These are phyloP conservation scores for Zygothrica quintamaculata DNA, from an alignment of 2,888 invertebrate species.

Conservation along the genomic window DNA sequence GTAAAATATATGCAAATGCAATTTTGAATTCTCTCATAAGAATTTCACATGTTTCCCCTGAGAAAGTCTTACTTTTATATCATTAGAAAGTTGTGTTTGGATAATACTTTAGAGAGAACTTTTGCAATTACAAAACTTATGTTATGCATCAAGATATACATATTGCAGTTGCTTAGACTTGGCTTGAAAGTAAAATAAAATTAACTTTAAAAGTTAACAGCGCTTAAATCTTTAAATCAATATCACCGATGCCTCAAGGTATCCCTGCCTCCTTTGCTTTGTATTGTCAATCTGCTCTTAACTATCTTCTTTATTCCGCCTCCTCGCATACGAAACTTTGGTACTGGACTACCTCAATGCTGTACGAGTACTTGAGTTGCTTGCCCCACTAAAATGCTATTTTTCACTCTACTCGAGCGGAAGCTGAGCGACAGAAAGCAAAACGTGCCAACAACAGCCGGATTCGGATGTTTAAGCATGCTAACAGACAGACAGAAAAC, in stretches of 20 bases:
- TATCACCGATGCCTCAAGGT: too few relatives aligned
- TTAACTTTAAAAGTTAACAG: conserved; percentile 35
- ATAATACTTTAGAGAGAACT: conserved; percentile 49
- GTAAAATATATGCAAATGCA: conserved; percentile 49
- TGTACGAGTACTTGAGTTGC: conserved; percentile 31
- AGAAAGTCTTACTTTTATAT: conserved; percentile 17
- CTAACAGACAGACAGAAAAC: conserved; percentile 63
- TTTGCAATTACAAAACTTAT: conserved; percentile 69
- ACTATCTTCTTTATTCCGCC: conserved; percentile 5
- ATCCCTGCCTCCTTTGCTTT: conserved; percentile 16
- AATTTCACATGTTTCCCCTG: conserved; percentile 24
- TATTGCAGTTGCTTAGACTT: conserved; percentile 16
- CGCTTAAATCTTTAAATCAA: conserved; percentile 28
- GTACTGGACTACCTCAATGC: conserved; percentile 31
- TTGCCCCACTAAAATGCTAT: conserved; percentile 68
- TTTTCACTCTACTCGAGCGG: conserved; percentile 77
- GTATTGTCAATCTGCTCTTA: conserved; percentile 56
- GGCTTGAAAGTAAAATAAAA: conserved; percentile 1
- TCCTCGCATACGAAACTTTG: neutral
- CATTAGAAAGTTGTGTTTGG: conserved; percentile 53
- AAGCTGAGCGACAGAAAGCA: conserved; percentile 69
- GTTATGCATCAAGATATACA: conserved; percentile 36
- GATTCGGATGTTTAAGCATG: conserved; percentile 71
- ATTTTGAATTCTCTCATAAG: conserved; percentile 47
- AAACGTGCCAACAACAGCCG: conserved; percentile 39